These are phyloP conservation scores for Ennomos fuscantarius DNA, from an alignment of 2,888 invertebrate species.

Conservation along the genomic window DNA sequence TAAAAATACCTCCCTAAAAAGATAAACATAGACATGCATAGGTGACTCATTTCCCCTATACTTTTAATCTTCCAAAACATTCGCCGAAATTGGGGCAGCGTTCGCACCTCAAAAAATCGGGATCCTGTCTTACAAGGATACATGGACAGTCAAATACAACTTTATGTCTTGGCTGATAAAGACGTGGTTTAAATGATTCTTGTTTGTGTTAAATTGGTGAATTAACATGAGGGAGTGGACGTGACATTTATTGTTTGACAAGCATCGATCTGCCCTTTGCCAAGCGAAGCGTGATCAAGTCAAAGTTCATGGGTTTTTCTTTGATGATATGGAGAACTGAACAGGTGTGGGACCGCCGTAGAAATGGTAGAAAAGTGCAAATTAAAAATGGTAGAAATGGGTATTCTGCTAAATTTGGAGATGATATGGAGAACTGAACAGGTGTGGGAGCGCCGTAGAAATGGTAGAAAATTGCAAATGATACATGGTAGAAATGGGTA, in stretches of 20 bases:
- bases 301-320: constrained; percentile 66
- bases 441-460: constrained; percentile 8
- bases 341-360: constrained; percentile 9
- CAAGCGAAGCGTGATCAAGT: constrained; percentile 76
- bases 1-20: constrained; percentile 11
- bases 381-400: too few species aligned
- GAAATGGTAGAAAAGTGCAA: neutral
- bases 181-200: constrained; percentile 39
- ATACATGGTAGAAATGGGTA: too few species aligned
- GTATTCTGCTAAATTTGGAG: neutral
- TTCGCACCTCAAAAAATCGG: constrained; percentile 81
- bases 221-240: constrained; percentile 82
- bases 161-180: constrained; percentile 40
- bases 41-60: constrained; percentile 44
- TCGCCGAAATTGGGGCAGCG: constrained; percentile 75
- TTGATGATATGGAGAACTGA: constrained; percentile 17
- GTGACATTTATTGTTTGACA: constrained; percentile 85
- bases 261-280: constrained; percentile 84
- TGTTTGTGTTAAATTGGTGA: constrained; percentile 36
- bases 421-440: constrained; percentile 14
- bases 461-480: too few species aligned
- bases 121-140: constrained; percentile 44
- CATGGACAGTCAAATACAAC: constrained; percentile 35
- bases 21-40: constrained; percentile 28
- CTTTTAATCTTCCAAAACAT: constrained; percentile 70